Evolutionary conservation across 2,888 invertebrate species (phyloP).

Genomic region (Dasypogon diadema): DNA sequence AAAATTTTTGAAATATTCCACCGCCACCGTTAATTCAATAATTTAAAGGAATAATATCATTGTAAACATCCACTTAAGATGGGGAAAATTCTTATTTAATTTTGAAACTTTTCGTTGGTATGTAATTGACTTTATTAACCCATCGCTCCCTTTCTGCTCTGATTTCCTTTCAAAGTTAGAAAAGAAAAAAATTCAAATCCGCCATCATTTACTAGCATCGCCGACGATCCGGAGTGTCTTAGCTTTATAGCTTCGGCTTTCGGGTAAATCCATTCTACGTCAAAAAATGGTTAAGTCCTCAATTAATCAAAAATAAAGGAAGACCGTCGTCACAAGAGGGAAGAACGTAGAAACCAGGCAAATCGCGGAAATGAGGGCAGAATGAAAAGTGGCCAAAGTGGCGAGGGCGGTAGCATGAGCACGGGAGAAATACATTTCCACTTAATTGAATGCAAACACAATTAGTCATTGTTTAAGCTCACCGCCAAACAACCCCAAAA

Average conservation of each 20-base stretch:
- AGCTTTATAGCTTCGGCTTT: constrained; percentile 19
- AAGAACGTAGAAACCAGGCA: not conserved
- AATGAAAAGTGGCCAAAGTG: constrained; percentile 48
- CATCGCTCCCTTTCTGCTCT: not conserved
- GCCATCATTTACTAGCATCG: constrained; percentile 30
- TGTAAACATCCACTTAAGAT: not conserved
- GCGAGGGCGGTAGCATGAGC: constrained; percentile 6
- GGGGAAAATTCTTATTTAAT: constrained; percentile 18
- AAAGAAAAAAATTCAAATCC: constrained; percentile 38
- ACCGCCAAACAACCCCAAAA: constrained; percentile 21
- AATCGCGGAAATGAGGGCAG: constrained; percentile 24
- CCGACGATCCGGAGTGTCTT: constrained; percentile 10
- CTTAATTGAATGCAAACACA: constrained; percentile 53
- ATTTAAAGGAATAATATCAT: not conserved
- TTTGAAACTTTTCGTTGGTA: not conserved
- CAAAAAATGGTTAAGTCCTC: constrained; percentile 49
- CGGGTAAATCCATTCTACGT: constrained; percentile 48
- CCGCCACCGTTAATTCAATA: too few species aligned
- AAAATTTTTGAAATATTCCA: too few species aligned
- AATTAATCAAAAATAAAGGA: constrained; percentile 51
- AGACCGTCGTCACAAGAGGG: constrained; percentile 20
- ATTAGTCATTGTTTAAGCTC: constrained; percentile 53
- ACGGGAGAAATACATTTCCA: constrained; percentile 45
- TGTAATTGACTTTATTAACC: constrained; percentile 44
- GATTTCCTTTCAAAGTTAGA: constrained; percentile 1